A percentile compares a stretch with the other conserved stretches of the same genome.
These are phyloP conservation scores for Brachyptera risi DNA, from an alignment of 2,888 invertebrate species.

Conservation along the genomic window DNA sequence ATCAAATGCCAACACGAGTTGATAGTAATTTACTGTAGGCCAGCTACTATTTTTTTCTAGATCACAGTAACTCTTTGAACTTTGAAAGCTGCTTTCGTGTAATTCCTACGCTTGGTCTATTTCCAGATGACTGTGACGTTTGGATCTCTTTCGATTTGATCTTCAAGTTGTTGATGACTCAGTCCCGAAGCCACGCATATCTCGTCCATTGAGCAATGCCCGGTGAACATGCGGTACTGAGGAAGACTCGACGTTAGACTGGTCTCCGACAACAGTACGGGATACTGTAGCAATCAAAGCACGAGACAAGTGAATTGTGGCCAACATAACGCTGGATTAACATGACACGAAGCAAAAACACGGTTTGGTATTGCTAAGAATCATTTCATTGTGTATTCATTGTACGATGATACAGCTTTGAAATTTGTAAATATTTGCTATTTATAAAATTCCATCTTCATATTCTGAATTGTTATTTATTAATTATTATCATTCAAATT, in stretches of 20 bases:
- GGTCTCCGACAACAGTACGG: constrained; percentile 40
- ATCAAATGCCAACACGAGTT: neutral
- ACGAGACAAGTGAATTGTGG: too few relatives aligned
- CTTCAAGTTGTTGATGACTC: constrained; percentile 70
- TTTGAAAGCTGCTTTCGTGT: too few relatives aligned
- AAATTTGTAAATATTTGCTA: too few relatives aligned
- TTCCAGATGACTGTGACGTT: constrained; percentile 79
- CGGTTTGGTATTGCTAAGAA: too few relatives aligned
- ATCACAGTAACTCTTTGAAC: too few relatives aligned
- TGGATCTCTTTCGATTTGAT: constrained; percentile 78
- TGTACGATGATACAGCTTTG: too few relatives aligned
- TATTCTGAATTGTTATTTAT: too few relatives aligned
- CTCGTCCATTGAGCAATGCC: constrained; percentile 78
- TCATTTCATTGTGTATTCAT: too few relatives aligned
- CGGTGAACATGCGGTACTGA: constrained; percentile 56
- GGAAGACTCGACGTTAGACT: neutral
- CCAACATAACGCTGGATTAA: too few relatives aligned
- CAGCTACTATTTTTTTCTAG: neutral
- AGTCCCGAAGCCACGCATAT: constrained; percentile 83
- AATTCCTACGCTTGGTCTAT: constrained; percentile 43
- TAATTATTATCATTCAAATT: too few relatives aligned
- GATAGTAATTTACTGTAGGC: neutral
- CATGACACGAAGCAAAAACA: too few relatives aligned
- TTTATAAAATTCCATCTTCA: too few relatives aligned
- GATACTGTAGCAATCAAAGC: constrained; percentile 39